Base-by-base conservation (phyloP, 2,113 vertebrate species). In the Hemiprocne comata region DNA sequence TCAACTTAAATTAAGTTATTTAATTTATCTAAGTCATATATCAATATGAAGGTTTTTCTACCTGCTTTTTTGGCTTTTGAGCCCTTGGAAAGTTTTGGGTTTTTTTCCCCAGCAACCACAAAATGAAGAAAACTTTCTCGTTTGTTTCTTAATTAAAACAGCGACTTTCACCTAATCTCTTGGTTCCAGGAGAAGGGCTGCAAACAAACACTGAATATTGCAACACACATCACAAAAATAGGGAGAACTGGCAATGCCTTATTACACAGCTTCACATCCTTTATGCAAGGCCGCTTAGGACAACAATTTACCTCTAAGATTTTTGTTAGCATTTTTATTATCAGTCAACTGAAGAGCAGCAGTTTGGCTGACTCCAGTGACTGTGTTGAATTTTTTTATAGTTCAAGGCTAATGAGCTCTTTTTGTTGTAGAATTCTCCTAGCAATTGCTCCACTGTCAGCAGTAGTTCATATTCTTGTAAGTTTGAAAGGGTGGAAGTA, bases 371-470 rank as follows among this genome's bases (percentile, higher is more conserved):
- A 91, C 87, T 87, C 66, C 50, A 61, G 86, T 79, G 91, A 62
- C 80, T 87, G 13, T 87, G 13, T 1, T 69, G 77, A 53, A 55
- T 61, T 87, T 94, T 94, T 90, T 72, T 50, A 36, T 36, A 78
- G 17, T 87, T 75, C 44, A 54, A 75, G 60, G 44, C 77, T 95
- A 96, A 94, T 95, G 80, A 95, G 86, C 50, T 85, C 65, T 91
- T 94, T 95, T 95, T 95, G 73, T 89, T 92, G 73, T 36, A 69
- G 86, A 94, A 95, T 82, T 95, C 86, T 94, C 90, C 38, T n/a
- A 94, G 66, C 48, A 89, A 75, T 94, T 85, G 89, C 66, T 89
- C 53, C 55, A 38, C 66, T 65, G 60, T 78, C 73, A 89, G 44
- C 44, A 87, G 29, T 17, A 88, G 72, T 60, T 94, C 60, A 44